Evolutionary conservation across 2,113 vertebrate genomes (phyloP), one percentile per base, ranked within the genome.

Genomic region (Oenanthe oenanthe): DNA sequence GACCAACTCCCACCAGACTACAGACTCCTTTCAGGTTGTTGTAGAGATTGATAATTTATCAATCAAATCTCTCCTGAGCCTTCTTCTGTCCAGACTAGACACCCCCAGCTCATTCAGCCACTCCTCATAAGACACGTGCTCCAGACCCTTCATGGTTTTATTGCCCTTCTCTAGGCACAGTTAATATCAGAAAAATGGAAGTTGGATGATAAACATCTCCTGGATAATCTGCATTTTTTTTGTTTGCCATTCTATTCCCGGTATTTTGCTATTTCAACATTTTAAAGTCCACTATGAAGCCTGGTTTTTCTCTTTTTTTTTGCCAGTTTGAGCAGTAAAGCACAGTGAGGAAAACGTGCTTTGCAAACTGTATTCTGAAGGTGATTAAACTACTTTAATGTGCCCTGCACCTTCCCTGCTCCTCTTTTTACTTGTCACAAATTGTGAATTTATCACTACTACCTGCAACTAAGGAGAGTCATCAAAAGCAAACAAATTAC

Each of bases 401-500:
- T 84, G 51, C 9, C 6, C 28, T 15, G 8, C 11, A 50, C 82
- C 73, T 88, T 95, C 84, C 67, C 45, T 10, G 21, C 36, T 68
- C 48, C 31, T 60, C 83, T 83, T 97, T 87, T 82, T 76, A 75
- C 76, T 58, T 76, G 83, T 96, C 90, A 95, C 88, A 90, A 85
- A 29, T 93, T 62, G 67, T 91, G 92, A 91, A 85, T 88, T 92
- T 93, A 92, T 90, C 85, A 62, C 91, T 78, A 32, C 78, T 92
- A 81, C 85, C 58, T 84, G 57, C 36, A 7, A 88, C 89, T 92
- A 80, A 85, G 73, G 79, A 88, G 78, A 97, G 75, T 75, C 56
- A 45, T 97, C 90, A 86, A 74, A 94, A 91, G 74, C 28, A 71
- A 92, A 92, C 83, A 95, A 38, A 36, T 92, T 90, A 77, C 86